Evolutionary conservation across 2,113 vertebrate genomes (phyloP).

Genomic region (Leptosomus discolor): DNA sequence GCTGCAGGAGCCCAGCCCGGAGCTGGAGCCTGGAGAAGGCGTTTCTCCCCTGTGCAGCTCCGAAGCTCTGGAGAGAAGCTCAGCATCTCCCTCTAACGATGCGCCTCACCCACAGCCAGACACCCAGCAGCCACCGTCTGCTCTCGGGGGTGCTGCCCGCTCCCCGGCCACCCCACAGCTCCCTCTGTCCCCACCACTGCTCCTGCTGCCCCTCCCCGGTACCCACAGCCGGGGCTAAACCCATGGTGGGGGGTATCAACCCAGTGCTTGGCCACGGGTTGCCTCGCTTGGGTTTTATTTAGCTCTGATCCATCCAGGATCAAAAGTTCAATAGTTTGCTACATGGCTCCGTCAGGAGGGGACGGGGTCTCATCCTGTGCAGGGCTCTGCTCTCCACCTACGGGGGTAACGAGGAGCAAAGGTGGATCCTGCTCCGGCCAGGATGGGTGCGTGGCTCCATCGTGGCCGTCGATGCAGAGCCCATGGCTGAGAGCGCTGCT

Average conservation of each 20-base stretch:
- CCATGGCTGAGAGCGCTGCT: accelerated
- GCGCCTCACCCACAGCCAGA: not conserved
- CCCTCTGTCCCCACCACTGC: accelerated
- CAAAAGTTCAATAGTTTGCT: not conserved
- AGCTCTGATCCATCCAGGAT: not conserved
- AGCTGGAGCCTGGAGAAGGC: not conserved
- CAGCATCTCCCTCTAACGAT: conserved; percentile 42
- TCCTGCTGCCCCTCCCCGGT: not conserved
- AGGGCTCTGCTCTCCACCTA: not conserved
- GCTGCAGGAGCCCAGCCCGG: not conserved
- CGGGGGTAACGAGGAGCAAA: not conserved
- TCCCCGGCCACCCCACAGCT: accelerated
- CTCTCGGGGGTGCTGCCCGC: not conserved
- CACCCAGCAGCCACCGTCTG: not conserved
- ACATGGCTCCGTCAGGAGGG: not conserved
- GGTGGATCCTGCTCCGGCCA: accelerated
- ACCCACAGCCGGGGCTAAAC: accelerated
- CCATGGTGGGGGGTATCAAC: accelerated
- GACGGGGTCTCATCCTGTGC: accelerated
- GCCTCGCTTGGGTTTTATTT: not conserved
- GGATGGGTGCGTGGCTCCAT: not conserved
- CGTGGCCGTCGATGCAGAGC: accelerated
- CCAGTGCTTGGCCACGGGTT: accelerated
- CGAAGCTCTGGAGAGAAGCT: not conserved
- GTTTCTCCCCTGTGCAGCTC: not conserved